phyloP scores from a whole-genome alignment of 1,140 invertebrate genomes.

The Heterodera schachtii region DNA sequence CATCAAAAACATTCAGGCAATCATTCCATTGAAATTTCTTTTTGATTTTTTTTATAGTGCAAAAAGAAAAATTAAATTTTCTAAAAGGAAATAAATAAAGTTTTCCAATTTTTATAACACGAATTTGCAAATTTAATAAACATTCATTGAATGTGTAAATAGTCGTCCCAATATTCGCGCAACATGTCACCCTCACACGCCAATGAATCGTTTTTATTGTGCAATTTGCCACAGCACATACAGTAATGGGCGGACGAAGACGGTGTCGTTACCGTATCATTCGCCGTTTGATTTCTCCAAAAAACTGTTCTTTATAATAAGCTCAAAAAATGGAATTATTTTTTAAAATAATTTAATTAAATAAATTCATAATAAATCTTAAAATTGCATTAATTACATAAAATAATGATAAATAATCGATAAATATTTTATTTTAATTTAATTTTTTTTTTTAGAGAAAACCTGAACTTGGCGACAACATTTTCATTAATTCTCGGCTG shows the following conservation, averaged over 20 bases:
- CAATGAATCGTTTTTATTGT: neutral
- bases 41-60: neutral
- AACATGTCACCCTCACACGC: neutral
- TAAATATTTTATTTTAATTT: no score
- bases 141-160: slow-evolving; percentile 23
- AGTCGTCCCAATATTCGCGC: slow-evolving; percentile 22
- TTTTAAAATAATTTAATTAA: no score
- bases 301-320: slow-evolving; percentile 4
- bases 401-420: no score
- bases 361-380: no score
- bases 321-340: neutral
- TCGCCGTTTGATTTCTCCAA: neutral
- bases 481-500: neutral
- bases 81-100: neutral
- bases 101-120: neutral
- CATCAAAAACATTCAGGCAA: no score
- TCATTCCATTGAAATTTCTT: no score
- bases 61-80: neutral
- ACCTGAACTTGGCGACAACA: neutral
- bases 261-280: neutral
- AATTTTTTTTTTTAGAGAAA: no score
- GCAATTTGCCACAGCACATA: slow-evolving; percentile 1
- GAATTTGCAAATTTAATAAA: neutral
- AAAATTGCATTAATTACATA: no score
- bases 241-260: neutral